These are phyloP conservation scores for Abramis brama DNA, from an alignment of 2,113 vertebrate species.

Conservation along the genomic window DNA sequence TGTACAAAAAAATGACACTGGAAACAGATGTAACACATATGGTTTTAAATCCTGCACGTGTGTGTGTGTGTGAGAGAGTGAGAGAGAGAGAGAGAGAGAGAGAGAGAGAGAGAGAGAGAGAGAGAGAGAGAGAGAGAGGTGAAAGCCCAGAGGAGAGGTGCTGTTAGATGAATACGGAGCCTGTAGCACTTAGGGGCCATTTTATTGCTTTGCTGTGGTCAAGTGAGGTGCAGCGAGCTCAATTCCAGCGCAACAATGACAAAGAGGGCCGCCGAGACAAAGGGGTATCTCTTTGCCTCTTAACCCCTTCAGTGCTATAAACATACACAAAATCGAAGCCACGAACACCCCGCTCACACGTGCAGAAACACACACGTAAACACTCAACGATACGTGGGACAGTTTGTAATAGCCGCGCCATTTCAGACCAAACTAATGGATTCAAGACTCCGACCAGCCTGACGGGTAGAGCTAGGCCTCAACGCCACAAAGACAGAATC, in stretches of 20 bases:
- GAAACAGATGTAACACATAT: constrained; percentile 20
- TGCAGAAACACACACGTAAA: not conserved
- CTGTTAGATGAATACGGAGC: constrained; percentile 71
- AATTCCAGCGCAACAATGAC: constrained; percentile 82
- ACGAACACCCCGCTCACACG: constrained; percentile 1
- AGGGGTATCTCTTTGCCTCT: constrained; percentile 78
- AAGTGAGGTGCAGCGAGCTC: constrained; percentile 82
- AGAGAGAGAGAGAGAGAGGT: no score
- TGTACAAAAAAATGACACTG: not conserved
- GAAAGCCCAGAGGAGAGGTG: constrained; percentile 66
- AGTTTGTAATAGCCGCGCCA: constrained; percentile 52
- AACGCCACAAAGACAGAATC: constrained; percentile 37
- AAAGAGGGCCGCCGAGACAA: constrained; percentile 79
- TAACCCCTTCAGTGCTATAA: constrained; percentile 74
- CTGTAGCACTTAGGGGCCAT: constrained; percentile 79
- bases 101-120: no score
- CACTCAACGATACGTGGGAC: constrained; percentile 6
- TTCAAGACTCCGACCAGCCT: constrained; percentile 60
- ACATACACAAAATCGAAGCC: constrained; percentile 20
- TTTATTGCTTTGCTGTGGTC: constrained; percentile 83
- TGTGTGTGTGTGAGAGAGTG: constrained; percentile 16
- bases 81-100: no score
- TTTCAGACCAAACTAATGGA: constrained; percentile 65
- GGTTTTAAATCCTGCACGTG: not conserved
- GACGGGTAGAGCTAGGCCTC: constrained; percentile 43